Base-by-base conservation (phyloP, 2,797 vertebrate species). In the Poeciliopsis paucimaculata region DNA sequence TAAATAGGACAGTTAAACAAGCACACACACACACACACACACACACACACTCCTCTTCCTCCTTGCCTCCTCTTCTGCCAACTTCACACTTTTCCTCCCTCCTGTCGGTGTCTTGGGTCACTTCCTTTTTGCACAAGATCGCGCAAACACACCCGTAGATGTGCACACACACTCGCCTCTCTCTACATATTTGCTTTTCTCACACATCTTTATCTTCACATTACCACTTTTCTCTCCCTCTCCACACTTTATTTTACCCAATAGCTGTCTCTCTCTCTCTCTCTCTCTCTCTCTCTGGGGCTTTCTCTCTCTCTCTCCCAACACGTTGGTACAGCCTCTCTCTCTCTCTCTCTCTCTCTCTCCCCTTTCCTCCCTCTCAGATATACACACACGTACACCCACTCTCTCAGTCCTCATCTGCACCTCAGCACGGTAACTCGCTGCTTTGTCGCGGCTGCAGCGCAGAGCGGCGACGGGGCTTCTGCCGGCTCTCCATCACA, bases 351-450 rank as follows among this genome's bases (percentile, higher is more conserved):
- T 84, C 83, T 76, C 83, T 70, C 68, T 43, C 68, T 46, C 68
- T 84, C 83, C 75, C 77, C 79, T 73, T 75, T 76, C 36, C 85
- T 88, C 89, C 86, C 90, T 90, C 88, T 78, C 88, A 80, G 83
- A 89, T 64, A 49, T 15, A 77, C 77, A 68, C 57, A 28, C 57
- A 28, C 57, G 46, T 18, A 75, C 77, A 68, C 57, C 1, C 13
- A 15, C 57, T 66, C 79, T 87, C 88, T 88, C 93, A 92, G 87
- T 94, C 87, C 86, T 90, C 90, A 89, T 91, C 90, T 89, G 88
- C 84, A 83, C 91, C 90, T 93, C 93, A 87, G 85, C 90, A 77
- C 73, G 85, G 82, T 80, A 92, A 87, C 93, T 92, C 89, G 91
- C 86, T 91, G 89, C 86, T 86, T 90, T 28, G 73, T 81, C 28